Evolutionary conservation across 2,113 vertebrate species (phyloP).

Genomic region (Cathartes aura): DNA sequence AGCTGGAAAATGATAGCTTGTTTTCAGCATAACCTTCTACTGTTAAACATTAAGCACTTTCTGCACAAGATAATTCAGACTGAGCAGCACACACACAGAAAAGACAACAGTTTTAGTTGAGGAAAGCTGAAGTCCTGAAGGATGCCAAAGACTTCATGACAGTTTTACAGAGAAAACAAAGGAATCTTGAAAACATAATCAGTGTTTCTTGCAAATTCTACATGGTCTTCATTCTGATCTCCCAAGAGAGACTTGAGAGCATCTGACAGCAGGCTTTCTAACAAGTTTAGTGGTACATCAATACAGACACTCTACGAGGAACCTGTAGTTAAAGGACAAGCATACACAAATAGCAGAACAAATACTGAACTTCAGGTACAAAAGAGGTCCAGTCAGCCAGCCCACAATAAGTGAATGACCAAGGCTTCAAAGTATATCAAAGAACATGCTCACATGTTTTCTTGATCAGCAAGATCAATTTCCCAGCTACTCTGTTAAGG

Average conservation of each 20-base stretch:
- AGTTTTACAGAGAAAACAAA: neutral
- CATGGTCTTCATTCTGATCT: neutral
- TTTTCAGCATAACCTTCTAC: constrained; percentile 6
- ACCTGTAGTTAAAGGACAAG: neutral
- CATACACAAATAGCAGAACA: neutral
- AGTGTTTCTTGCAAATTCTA: neutral
- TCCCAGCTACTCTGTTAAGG: neutral
- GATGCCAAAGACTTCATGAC: neutral
- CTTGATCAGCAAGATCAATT: neutral
- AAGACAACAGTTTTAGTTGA: neutral
- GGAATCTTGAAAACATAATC: neutral
- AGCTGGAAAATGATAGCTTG: constrained; percentile 18
- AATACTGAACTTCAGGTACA: neutral
- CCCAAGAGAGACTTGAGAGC: neutral
- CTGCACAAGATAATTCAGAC: neutral
- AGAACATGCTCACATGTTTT: neutral
- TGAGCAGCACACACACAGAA: neutral
- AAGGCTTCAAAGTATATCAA: neutral
- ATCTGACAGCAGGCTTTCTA: neutral
- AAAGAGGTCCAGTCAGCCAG: neutral
- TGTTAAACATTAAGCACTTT: neutral
- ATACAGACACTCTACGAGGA: neutral
- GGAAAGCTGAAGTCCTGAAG: neutral
- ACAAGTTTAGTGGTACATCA: neutral
- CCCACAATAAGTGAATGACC: neutral